Conservation (phyloP, 2,888 invertebrate genomes). For the Strigamia crassipes region DNA sequence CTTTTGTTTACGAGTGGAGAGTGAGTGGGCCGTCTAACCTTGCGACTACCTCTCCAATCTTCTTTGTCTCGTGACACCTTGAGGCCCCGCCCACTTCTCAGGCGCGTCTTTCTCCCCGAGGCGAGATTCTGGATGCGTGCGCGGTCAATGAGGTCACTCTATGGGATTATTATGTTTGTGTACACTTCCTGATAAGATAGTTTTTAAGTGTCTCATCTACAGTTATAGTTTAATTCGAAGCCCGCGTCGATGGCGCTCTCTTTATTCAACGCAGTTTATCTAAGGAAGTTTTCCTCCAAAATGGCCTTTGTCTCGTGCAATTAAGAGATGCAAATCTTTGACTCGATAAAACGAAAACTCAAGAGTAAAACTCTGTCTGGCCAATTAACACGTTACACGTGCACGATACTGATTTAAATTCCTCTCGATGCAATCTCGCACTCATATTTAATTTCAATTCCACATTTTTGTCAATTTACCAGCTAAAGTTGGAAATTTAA, state of each 20-base stretch:
- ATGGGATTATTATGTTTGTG: constrained; percentile 42
- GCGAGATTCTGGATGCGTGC: constrained; percentile 38
- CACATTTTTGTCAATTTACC: background rate
- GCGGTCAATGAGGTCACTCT: constrained; percentile 42
- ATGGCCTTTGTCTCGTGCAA: constrained; percentile 38
- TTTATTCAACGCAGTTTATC: constrained; percentile 37
- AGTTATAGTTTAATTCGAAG: constrained; percentile 37
- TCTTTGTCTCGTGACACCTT: constrained; percentile 42
- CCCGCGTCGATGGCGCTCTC: constrained; percentile 10
- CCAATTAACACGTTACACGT: constrained; percentile 34
- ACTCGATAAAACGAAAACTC: constrained; percentile 38
- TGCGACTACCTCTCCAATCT: constrained; percentile 40
- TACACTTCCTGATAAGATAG: constrained; percentile 42
- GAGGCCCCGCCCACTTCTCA: constrained; percentile 40
- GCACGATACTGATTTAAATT: background rate
- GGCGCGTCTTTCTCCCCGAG: constrained; percentile 38
- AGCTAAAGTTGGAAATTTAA: background rate
- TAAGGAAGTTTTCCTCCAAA: constrained; percentile 28
- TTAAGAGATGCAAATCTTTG: constrained; percentile 38
- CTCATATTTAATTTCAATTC: background rate
- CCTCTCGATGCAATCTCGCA: constrained; percentile 7
- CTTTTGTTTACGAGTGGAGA: constrained; percentile 40
- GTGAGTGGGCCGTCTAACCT: constrained; percentile 40
- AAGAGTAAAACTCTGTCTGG: constrained; percentile 28
- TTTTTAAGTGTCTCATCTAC: constrained; percentile 42